Evolutionary conservation across 2,113 vertebrate genomes (phyloP).

Genomic region (Anhinga anhinga): DNA sequence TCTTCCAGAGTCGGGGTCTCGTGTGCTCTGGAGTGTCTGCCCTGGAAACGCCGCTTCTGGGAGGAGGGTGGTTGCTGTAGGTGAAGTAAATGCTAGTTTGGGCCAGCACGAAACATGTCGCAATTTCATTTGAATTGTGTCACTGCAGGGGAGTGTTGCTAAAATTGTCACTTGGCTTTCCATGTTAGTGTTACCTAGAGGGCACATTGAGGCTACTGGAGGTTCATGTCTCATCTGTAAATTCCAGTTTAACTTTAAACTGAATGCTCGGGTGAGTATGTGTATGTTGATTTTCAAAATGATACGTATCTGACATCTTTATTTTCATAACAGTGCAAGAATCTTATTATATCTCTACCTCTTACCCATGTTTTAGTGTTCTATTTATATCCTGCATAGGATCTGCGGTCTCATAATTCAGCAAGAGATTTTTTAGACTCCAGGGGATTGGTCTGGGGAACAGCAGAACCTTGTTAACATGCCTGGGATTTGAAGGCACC

Average conservation of each 20-base stretch:
- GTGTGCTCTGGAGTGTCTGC: accelerated
- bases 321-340: constrained; percentile 52
- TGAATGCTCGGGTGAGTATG: neutral
- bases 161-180: constrained; percentile 21
- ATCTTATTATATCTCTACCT: constrained; percentile 28
- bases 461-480: constrained; percentile 1
- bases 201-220: neutral
- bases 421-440: neutral
- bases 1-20: accelerated
- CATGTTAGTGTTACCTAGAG: constrained; percentile 2
- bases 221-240: neutral
- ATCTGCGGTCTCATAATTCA: neutral
- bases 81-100: neutral
- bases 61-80: neutral
- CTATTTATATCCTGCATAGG: neutral
- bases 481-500: neutral
- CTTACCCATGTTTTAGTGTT: neutral
- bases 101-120: neutral
- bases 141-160: constrained; percentile 30
- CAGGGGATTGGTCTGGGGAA: neutral
- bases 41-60: neutral
- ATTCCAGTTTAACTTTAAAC: neutral
- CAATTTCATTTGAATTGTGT: neutral
- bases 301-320: neutral
- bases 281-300: constrained; percentile 11